These are phyloP conservation scores for Xestia c-nigrum DNA, from an alignment of 2,888 invertebrate species.

Conservation along the genomic window DNA sequence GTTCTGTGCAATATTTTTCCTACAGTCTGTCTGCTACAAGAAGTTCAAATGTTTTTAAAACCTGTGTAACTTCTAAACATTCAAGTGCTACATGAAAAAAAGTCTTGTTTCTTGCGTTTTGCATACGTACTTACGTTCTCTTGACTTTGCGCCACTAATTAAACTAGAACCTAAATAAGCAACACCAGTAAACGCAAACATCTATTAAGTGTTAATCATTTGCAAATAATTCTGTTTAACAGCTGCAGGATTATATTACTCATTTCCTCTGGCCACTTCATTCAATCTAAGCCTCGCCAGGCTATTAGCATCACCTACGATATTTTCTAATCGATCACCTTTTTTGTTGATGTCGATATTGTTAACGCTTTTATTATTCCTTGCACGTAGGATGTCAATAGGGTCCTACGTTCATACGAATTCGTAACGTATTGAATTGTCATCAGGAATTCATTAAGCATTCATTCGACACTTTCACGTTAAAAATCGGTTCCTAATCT, in stretches of 20 bases:
- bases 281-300: constrained; percentile 12
- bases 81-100: neutral
- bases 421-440: constrained; percentile 74
- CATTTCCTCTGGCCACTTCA: constrained; percentile 16
- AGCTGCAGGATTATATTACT: constrained; percentile 11
- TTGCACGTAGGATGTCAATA: constrained; percentile 61
- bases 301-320: constrained; percentile 42
- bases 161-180: neutral
- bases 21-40: neutral
- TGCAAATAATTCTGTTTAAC: constrained; percentile 21
- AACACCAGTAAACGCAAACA: constrained; percentile 27
- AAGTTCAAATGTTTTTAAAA: neutral
- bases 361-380: constrained; percentile 72
- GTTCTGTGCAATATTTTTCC: neutral
- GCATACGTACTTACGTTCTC: neutral
- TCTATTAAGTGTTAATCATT: constrained; percentile 21
- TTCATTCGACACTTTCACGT: constrained; percentile 58
- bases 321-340: constrained; percentile 71
- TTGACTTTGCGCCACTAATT: neutral
- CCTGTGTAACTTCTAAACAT: neutral
- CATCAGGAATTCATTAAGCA: constrained; percentile 62
- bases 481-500: constrained; percentile 41
- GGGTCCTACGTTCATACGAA: constrained; percentile 58
- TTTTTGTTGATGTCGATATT: constrained; percentile 54
- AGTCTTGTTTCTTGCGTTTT: neutral